Evolutionary conservation across 2,888 invertebrate species (phyloP), one percentile per base, ranked within the genome.

Genomic region (Cerceris rybyensis): DNA sequence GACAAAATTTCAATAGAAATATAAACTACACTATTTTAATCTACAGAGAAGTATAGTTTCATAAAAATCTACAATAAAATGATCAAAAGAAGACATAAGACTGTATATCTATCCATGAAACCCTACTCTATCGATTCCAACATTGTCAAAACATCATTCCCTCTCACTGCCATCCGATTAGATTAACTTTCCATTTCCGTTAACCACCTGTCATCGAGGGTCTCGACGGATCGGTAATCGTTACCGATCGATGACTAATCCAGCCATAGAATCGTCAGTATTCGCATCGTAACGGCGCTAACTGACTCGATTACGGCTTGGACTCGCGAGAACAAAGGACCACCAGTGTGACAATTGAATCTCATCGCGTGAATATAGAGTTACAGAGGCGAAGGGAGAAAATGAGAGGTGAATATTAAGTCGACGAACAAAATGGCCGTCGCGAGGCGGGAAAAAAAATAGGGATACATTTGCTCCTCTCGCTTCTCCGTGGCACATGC

Each of bases 351-450:
- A 87, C 85, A 86, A 86, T 87, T 86, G 86, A 81, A 80, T 81
- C 70, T 82, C 86, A 75, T 87, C 74, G 86, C 43, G 78, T 74
- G 70, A 76, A 87, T 84, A 84, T 84, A 84, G 80, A 74, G 81
- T 82, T 82, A 82, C 86, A 81, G 73, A 78, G 78, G 79, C 70
- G 77, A 77, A 74, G 78, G 80, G 82, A 80, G 77, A 82, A 83
- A 86, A 87, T 83, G 77, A 86, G 84, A 82, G 83, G 68, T 78
- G 88, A 89, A 87, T 87, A 86, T 88, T 86, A 88, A 88, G 85
- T 82, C 81, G 74, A 67, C 75, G 70, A 81, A 88, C 90, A 90
- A 90, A 90, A 90, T 90, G 90, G 90, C 89, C 84, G 90, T 79
- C 81, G 66, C 39, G 63, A 54, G 63, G 73, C 61, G 66, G 54